Conservation (phyloP, 2,797 vertebrate genomes). For the Pelochelys cantorii region DNA sequence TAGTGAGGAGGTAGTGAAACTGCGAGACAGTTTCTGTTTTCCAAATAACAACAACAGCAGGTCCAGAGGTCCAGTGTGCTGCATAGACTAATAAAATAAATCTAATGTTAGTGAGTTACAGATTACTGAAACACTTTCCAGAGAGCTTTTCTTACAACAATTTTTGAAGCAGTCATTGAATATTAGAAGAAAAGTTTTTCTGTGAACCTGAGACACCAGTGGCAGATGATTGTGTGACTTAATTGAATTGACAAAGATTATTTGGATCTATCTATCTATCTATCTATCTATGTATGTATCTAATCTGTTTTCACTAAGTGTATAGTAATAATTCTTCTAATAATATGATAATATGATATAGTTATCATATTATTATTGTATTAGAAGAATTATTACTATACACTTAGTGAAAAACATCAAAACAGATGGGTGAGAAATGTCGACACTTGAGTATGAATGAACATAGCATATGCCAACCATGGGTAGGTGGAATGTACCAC, state of each 20-base stretch:
- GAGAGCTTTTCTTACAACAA: constrained; percentile 27
- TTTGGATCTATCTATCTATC: background rate
- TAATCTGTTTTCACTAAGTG: too few species aligned
- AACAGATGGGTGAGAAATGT: constrained; percentile 23
- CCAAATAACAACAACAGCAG: constrained; percentile 62
- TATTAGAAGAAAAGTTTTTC: constrained; percentile 9
- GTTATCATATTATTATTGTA: background rate
- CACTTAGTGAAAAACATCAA: constrained; percentile 6
- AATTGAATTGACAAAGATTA: constrained; percentile 14
- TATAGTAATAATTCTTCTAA: too few species aligned
- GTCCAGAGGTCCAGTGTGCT: constrained; percentile 33
- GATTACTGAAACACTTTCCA: constrained; percentile 62
- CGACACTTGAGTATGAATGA: constrained; percentile 60
- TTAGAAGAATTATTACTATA: constrained; percentile 23
- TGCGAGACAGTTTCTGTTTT: constrained; percentile 62
- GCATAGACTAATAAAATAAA: constrained; percentile 61
- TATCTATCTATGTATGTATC: too few species aligned
- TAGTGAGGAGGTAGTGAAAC: constrained; percentile 50
- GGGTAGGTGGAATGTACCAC: constrained; percentile 56
- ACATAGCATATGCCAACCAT: constrained; percentile 48
- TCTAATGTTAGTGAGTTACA: constrained; percentile 53
- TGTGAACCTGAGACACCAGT: background rate
- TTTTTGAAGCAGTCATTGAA: background rate
- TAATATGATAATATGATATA: too few species aligned
- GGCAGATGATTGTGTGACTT: constrained; percentile 13